Evolutionary conservation across 2,797 vertebrate species (phyloP).

Genomic region (Myotis pilosus): DNA sequence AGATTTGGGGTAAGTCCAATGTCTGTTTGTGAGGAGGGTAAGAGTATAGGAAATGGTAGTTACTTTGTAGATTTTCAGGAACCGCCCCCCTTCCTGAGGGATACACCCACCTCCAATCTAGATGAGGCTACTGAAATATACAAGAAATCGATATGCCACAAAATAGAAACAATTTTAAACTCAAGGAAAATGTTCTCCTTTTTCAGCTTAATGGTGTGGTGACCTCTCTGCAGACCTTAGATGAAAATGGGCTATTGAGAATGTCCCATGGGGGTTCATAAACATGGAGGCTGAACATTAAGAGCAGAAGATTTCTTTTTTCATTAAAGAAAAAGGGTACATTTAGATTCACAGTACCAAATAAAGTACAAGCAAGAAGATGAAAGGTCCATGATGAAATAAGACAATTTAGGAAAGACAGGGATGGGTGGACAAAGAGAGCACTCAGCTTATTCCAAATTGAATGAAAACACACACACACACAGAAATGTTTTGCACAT

Average conservation of each 20-base stretch:
- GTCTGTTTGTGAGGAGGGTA: background rate
- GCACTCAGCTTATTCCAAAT: background rate
- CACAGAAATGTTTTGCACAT: background rate
- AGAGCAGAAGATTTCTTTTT: conserved; percentile 32
- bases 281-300: background rate
- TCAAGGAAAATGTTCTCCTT: conserved; percentile 43
- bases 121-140: background rate
- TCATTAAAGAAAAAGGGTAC: conserved; percentile 48
- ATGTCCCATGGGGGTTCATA: background rate
- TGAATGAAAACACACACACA: background rate
- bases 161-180: conserved; percentile 62
- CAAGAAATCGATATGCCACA: conserved; percentile 48
- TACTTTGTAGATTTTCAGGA: background rate
- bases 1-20: background rate
- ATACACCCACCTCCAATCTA: background rate
- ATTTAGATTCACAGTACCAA: conserved; percentile 31
- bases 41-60: background rate
- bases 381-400: conserved; percentile 37
- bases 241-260: conserved; percentile 28
- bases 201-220: conserved; percentile 9
- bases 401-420: conserved; percentile 30
- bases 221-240: conserved; percentile 24
- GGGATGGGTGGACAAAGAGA: background rate
- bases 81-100: background rate
- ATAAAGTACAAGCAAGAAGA: conserved; percentile 15